phyloP scores from a whole-genome alignment of 1,140 invertebrate genomes.

The Apis florea region DNA sequence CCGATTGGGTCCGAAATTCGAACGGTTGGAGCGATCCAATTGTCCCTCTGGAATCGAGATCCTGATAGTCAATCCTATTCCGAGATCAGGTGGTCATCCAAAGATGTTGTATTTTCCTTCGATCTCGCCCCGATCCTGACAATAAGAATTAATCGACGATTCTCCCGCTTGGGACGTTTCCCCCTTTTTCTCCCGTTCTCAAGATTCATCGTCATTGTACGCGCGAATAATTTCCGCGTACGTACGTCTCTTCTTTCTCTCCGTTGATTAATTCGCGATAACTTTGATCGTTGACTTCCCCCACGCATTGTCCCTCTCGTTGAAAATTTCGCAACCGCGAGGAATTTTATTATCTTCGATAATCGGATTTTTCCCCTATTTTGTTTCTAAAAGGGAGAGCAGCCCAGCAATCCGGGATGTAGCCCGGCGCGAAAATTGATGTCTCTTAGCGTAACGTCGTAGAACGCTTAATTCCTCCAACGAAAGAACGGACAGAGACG shows the following conservation, averaged over 20 bases:
- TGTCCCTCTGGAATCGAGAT: slow-evolving; percentile 59
- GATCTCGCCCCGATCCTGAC: slow-evolving; percentile 60
- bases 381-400: neutral
- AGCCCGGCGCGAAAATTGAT: slow-evolving; percentile 5
- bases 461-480: slow-evolving; percentile 39
- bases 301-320: neutral
- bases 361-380: neutral
- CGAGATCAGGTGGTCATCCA: slow-evolving; percentile 33
- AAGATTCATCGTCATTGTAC: slow-evolving; percentile 17
- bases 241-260: slow-evolving; percentile 28
- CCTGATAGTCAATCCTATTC: slow-evolving; percentile 53
- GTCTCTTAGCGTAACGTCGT: slow-evolving; percentile 30
- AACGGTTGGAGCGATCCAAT: slow-evolving; percentile 56
- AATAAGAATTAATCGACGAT: slow-evolving; percentile 70
- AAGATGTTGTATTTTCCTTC: slow-evolving; percentile 58
- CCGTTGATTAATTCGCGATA: slow-evolving; percentile 37
- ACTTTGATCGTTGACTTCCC: slow-evolving; percentile 39
- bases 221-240: slow-evolving; percentile 44
- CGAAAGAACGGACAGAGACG: slow-evolving; percentile 33
- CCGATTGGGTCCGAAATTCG: slow-evolving; percentile 42
- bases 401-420: too few relatives aligned
- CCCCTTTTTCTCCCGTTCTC: slow-evolving; percentile 13
- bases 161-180: slow-evolving; percentile 46
- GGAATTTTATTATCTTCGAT: slow-evolving; percentile 10
- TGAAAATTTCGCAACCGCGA: neutral